A percentile compares a stretch with the other conserved stretches of the same genome.
These are phyloP conservation scores for Tetragonula carbonaria DNA, from an alignment of 2,888 invertebrate species.

Conservation along the genomic window DNA sequence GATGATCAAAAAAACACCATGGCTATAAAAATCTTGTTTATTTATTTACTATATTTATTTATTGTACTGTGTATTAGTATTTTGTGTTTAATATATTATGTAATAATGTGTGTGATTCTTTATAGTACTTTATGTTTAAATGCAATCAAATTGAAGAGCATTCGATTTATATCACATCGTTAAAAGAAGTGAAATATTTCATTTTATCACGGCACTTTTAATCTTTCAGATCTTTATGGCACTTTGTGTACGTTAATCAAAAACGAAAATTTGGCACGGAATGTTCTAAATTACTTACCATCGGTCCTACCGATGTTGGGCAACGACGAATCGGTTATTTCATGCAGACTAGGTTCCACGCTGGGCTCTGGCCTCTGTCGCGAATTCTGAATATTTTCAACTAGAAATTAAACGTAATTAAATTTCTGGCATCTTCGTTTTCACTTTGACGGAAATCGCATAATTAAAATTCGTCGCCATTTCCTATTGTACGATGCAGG, in stretches of 20 bases:
- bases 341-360: slow-evolving; percentile 73
- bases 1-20: too few species aligned
- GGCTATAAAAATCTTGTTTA: too few species aligned
- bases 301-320: slow-evolving; percentile 74
- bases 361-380: slow-evolving; percentile 75
- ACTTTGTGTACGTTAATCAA: too few species aligned
- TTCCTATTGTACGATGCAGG: not conserved
- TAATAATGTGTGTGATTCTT: not conserved
- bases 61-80: not conserved
- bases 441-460: not conserved
- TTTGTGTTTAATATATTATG: not conserved
- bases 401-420: slow-evolving; percentile 60
- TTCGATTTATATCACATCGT: not conserved
- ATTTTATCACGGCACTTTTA: not conserved
- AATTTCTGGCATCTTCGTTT: not conserved
- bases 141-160: not conserved
- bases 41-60: not conserved
- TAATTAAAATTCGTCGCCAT: not conserved
- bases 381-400: slow-evolving; percentile 74
- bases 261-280: not conserved
- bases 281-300: slow-evolving; percentile 63
- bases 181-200: not conserved
- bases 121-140: not conserved
- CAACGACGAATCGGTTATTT: slow-evolving; percentile 77
- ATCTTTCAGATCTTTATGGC: not conserved